These are phyloP conservation scores for Megaleporinus macrocephalus DNA, from an alignment of 2,113 vertebrate genomes.

Conservation along the genomic window DNA sequence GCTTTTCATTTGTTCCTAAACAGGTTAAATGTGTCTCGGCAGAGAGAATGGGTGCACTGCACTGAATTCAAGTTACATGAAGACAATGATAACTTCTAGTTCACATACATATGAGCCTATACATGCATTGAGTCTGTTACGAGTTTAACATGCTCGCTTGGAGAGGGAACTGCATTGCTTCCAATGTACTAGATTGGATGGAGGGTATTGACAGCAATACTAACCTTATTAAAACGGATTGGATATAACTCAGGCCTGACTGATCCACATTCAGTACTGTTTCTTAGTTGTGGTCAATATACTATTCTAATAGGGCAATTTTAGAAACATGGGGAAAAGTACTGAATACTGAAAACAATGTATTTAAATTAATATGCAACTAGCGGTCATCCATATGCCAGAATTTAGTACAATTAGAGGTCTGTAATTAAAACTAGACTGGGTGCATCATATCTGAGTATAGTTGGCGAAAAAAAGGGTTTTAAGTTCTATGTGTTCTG, in stretches of 20 bases:
- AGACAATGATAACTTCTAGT: not conserved
- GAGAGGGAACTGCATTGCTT: not conserved
- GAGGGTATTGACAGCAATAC: not conserved
- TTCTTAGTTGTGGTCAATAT: too few relatives aligned
- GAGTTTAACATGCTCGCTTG: not conserved
- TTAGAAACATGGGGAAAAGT: too few relatives aligned
- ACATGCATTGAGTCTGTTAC: not conserved
- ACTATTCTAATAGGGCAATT: too few relatives aligned
- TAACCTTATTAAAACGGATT: not conserved
- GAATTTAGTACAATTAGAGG: too few relatives aligned
- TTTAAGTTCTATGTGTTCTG: too few relatives aligned
- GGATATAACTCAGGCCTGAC: not conserved
- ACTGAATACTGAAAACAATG: too few relatives aligned
- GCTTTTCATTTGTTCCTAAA: conserved; percentile 16
- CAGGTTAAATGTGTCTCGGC: not conserved
- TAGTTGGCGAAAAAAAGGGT: too few relatives aligned
- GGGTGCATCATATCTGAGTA: too few relatives aligned
- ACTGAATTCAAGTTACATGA: not conserved
- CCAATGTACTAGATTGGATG: not conserved
- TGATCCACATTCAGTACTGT: not conserved
- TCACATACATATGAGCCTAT: not conserved
- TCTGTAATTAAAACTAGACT: too few relatives aligned
- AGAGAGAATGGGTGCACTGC: not conserved
- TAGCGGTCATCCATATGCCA: too few relatives aligned
- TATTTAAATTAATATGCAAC: too few relatives aligned